phyloP scores from a whole-genome alignment of 23 tunicate species.

The Corella eumyota region DNA sequence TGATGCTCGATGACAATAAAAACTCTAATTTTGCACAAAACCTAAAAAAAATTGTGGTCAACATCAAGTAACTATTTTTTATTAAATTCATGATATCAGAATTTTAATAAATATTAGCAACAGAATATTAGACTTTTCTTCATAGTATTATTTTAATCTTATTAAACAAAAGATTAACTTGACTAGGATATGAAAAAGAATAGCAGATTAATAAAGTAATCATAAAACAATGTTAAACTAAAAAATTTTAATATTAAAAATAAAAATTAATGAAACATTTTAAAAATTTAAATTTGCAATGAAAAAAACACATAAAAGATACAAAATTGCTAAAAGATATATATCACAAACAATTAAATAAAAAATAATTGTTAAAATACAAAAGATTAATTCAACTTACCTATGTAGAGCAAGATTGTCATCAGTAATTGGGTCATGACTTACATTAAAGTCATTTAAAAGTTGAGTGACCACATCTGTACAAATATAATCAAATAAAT shows the following conservation, averaged over 20 bases:
- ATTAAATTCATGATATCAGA: no score
- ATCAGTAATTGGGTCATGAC: constrained; percentile 84
- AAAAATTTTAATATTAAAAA: background rate
- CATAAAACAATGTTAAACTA: background rate
- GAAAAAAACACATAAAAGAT: background rate
- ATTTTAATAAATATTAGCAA: no score
- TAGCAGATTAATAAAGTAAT: no score
- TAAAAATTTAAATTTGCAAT: background rate
- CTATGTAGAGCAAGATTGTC: constrained; percentile 71
- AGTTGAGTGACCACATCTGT: constrained; percentile 59
- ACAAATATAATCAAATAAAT: background rate
- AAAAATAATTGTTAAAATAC: background rate
- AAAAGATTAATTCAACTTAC: constrained; percentile 6
- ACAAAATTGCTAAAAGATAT: background rate
- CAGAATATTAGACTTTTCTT: no score
- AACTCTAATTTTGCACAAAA: constrained; percentile 87
- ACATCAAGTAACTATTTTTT: no score
- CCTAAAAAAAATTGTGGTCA: constrained; percentile 3
- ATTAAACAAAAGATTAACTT: no score
- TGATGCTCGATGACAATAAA: constrained; percentile 41
- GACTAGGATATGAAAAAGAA: no score
- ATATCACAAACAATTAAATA: background rate
- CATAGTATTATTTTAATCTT: no score
- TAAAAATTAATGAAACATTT: background rate
- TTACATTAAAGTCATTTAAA: constrained; percentile 26